Evolutionary conservation across 2,797 vertebrate species (phyloP).

Genomic region (Sebastes miniatus): DNA sequence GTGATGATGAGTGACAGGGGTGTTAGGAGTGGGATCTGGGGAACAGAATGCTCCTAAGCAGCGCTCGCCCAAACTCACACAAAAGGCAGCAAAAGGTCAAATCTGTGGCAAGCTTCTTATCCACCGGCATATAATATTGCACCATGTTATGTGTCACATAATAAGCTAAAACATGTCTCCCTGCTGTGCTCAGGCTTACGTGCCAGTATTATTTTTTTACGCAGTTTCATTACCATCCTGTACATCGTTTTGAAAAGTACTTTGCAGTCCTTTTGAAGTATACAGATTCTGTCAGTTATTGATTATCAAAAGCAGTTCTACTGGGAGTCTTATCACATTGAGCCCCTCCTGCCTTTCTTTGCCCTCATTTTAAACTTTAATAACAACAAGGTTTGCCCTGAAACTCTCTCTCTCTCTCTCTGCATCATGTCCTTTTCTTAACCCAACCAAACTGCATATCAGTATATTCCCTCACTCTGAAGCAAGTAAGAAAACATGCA

Average conservation of each 20-base stretch:
- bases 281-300: neutral
- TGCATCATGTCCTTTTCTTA: conserved; percentile 18
- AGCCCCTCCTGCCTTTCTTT: neutral
- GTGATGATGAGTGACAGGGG: conserved; percentile 83
- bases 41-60: conserved; percentile 77
- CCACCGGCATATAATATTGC: conserved; percentile 44
- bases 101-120: conserved; percentile 67
- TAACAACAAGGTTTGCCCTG: neutral
- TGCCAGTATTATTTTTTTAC: neutral
- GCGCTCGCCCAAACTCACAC: conserved; percentile 68
- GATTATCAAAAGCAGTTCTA: neutral
- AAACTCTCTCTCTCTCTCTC: neutral
- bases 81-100: conserved; percentile 77
- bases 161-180: conserved; percentile 24
- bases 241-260: neutral
- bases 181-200: neutral
- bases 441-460: neutral
- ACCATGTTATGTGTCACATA: conserved; percentile 1
- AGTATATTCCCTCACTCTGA: conserved; percentile 7
- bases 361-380: conserved; percentile 31
- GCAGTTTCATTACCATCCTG: neutral
- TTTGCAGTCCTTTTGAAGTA: neutral
- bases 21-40: conserved; percentile 78
- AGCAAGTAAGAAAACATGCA: conserved; percentile 36
- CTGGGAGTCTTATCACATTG: neutral